Conservation (phyloP, 2,888 invertebrate genomes). For the Stenoptilia bipunctidactyla region DNA sequence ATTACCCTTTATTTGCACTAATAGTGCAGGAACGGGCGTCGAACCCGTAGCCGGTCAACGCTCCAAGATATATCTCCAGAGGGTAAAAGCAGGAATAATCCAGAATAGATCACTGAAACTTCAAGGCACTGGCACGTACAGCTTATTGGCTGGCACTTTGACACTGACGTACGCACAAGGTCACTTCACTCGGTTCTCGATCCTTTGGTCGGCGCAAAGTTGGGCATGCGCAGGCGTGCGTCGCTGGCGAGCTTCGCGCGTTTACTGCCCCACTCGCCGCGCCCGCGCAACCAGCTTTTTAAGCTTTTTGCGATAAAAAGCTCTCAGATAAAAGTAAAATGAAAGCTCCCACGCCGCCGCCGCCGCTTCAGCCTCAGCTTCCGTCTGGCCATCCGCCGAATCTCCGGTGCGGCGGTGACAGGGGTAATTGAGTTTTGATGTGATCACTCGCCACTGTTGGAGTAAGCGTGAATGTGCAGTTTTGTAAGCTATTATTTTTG, state of each 20-base stretch:
- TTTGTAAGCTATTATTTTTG: too few species aligned
- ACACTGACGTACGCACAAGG: too few species aligned
- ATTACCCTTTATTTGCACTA: constrained; percentile 39
- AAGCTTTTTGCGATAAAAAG: constrained; percentile 53
- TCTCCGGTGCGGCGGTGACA: constrained; percentile 1
- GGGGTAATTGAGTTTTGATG: neutral
- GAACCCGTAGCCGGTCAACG: constrained; percentile 47
- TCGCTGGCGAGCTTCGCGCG: constrained; percentile 7
- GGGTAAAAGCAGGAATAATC: too few species aligned
- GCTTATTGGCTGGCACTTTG: too few species aligned
- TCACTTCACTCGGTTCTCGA: too few species aligned
- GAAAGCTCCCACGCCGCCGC: constrained; percentile 39
- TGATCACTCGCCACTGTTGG: too few species aligned
- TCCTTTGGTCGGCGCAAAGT: neutral
- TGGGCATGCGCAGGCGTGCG: neutral
- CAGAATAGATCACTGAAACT: too few species aligned
- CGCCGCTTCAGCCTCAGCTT: neutral
- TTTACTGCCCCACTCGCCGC: constrained; percentile 21
- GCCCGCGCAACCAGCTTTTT: constrained; percentile 35
- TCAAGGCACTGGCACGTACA: too few species aligned
- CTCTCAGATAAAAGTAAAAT: constrained; percentile 43
- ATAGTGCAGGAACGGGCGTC: constrained; percentile 25
- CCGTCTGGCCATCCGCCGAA: too few species aligned
- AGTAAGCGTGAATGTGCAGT: too few species aligned
- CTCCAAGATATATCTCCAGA: constrained; percentile 19